A percentile compares a stretch with the other conserved stretches of the same genome.
phyloP scores from a whole-genome alignment of 2,113 vertebrate genomes.

The Epinephelus cyanopodus region DNA sequence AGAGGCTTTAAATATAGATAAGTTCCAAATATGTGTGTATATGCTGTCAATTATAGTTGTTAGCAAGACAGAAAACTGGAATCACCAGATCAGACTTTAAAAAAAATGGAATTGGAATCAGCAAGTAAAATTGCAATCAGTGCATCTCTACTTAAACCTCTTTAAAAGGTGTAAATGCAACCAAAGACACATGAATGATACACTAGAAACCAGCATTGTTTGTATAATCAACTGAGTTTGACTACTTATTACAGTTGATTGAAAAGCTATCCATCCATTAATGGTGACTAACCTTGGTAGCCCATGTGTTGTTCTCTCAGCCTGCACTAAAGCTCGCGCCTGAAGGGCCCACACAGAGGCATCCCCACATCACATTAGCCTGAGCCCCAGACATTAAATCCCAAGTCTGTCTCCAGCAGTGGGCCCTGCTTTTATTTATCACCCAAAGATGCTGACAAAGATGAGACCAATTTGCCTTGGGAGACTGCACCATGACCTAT shows the following conservation, averaged over 20 bases:
- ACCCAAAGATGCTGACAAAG: background rate
- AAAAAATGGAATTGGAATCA: too few relatives aligned
- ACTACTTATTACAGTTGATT: constrained; percentile 24
- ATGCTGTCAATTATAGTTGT: too few relatives aligned
- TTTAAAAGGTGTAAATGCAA: background rate
- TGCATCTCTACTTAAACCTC: background rate
- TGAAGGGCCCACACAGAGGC: background rate
- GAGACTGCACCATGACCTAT: background rate
- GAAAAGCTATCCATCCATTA: constrained; percentile 15
- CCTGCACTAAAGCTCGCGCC: background rate
- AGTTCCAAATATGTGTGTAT: too few relatives aligned
- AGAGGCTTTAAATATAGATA: too few relatives aligned
- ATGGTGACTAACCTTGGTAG: background rate
- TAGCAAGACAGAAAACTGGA: too few relatives aligned
- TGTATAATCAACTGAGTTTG: too few relatives aligned
- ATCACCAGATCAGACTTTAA: too few relatives aligned
- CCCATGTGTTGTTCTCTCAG: background rate
- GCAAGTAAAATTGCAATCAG: too few relatives aligned
- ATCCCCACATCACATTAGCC: background rate
- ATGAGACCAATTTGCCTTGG: background rate
- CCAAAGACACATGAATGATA: background rate
- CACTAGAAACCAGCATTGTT: background rate
- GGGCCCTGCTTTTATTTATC: background rate
- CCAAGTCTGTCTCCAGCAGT: too few relatives aligned
- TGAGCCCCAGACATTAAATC: background rate